phyloP scores from a whole-genome alignment of 2,797 vertebrate species.

The Brachyalestes nurse region DNA sequence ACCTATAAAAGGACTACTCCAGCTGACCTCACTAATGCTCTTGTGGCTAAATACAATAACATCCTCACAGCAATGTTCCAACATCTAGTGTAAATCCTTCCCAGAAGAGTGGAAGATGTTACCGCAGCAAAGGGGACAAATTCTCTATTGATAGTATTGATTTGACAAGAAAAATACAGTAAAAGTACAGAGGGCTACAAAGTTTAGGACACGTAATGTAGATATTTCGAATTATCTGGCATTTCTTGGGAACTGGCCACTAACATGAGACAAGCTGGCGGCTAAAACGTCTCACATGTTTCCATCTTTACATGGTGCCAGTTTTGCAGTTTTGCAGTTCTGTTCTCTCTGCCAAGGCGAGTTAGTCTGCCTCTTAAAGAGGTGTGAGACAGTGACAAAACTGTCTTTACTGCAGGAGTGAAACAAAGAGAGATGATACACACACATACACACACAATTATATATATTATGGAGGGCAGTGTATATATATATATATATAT shows the following conservation, averaged over 20 bases:
- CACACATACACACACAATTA: no score
- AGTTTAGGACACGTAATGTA: not conserved
- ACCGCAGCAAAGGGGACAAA: no score
- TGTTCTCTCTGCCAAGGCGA: not conserved
- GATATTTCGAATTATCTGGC: not conserved
- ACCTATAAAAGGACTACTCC: not conserved
- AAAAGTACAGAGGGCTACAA: not conserved
- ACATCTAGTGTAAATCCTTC: no score
- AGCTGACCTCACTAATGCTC: no score
- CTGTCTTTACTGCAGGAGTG: not conserved
- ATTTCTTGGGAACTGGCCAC: not conserved
- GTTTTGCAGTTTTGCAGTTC: not conserved
- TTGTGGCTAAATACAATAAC: no score
- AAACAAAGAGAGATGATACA: not conserved
- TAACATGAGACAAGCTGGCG: not conserved
- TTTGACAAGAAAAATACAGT: not conserved
- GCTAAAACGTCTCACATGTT: not conserved
- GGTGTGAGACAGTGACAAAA: not conserved
- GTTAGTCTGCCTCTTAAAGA: not conserved
- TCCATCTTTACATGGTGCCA: not conserved
- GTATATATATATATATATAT: no score
- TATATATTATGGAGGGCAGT: no score
- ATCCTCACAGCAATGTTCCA: no score
- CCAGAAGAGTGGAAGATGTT: no score
- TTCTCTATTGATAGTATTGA: no score